These are phyloP conservation scores for Platorchestia sp. DNA, from an alignment of 1,140 invertebrate species.

Conservation along the genomic window DNA sequence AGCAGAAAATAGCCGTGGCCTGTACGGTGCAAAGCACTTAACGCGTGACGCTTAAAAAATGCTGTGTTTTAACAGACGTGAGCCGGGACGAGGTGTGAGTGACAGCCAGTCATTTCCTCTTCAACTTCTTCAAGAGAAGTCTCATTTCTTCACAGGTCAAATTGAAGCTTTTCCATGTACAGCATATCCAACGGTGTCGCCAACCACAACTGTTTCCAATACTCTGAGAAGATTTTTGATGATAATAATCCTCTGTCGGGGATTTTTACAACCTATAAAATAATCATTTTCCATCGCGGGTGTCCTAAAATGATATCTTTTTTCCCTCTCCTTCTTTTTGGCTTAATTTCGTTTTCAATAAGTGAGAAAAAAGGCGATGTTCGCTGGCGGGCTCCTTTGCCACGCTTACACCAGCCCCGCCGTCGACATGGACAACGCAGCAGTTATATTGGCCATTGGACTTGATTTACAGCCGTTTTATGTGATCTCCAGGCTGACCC, in stretches of 20 bases:
- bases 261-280: too few species aligned
- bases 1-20: too few species aligned
- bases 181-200: background rate
- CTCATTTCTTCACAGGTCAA: background rate
- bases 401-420: background rate
- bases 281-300: too few species aligned
- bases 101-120: too few species aligned
- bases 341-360: background rate
- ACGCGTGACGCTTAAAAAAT: background rate
- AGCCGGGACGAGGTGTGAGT: too few species aligned
- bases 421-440: background rate
- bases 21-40: too few species aligned
- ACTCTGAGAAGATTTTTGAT: background rate
- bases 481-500: slow-evolving; percentile 37
- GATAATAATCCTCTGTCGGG: too few species aligned
- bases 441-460: slow-evolving; percentile 42
- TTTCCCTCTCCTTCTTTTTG: background rate
- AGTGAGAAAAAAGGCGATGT: background rate
- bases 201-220: background rate
- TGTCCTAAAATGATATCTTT: background rate
- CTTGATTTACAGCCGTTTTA: slow-evolving; percentile 49
- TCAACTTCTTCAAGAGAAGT: background rate
- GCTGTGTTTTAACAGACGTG: background rate
- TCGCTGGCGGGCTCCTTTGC: background rate
- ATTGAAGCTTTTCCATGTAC: background rate